A percentile compares a stretch with the other conserved stretches of the same genome.
Conservation (phyloP, 2,888 invertebrate species). For the Griposia aprilina region DNA sequence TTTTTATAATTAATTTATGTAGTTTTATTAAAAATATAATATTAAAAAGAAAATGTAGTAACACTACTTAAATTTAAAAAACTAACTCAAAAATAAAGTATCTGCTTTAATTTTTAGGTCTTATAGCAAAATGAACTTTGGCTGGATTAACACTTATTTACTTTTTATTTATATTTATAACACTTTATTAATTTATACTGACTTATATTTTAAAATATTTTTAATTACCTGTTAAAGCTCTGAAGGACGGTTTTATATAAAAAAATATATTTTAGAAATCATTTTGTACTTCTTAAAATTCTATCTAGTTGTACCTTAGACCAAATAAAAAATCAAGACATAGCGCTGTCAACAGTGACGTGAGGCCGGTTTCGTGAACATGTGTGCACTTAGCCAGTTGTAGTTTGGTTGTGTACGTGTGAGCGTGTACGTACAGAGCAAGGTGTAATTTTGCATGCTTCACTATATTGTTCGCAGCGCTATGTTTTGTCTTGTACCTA, state of each 20-base stretch:
- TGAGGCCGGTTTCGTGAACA: too few relatives aligned
- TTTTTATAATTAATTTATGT: neutral
- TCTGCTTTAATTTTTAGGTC: neutral
- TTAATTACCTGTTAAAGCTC: conserved; percentile 17
- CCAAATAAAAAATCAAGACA: too few relatives aligned
- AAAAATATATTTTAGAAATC: neutral
- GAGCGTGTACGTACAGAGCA: too few relatives aligned
- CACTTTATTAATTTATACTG: neutral
- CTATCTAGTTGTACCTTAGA: neutral
- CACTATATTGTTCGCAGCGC: too few relatives aligned
- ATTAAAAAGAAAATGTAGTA: too few relatives aligned
- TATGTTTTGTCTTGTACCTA: neutral
- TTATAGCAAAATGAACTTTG: neutral
- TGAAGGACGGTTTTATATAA: conserved; percentile 10
- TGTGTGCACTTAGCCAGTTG: too few relatives aligned
- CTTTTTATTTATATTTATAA: too few relatives aligned
- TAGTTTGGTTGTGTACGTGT: too few relatives aligned
- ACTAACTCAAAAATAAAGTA: too few relatives aligned
- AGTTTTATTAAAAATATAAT: neutral
- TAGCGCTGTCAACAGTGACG: too few relatives aligned
- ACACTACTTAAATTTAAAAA: too few relatives aligned
- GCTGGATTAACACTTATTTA: neutral
- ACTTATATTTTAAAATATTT: neutral
- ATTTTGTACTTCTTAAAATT: neutral
- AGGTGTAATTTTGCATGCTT: too few relatives aligned